phyloP scores from a whole-genome alignment of 1,140 invertebrate genomes.

The Lasioglossum baleicum region DNA sequence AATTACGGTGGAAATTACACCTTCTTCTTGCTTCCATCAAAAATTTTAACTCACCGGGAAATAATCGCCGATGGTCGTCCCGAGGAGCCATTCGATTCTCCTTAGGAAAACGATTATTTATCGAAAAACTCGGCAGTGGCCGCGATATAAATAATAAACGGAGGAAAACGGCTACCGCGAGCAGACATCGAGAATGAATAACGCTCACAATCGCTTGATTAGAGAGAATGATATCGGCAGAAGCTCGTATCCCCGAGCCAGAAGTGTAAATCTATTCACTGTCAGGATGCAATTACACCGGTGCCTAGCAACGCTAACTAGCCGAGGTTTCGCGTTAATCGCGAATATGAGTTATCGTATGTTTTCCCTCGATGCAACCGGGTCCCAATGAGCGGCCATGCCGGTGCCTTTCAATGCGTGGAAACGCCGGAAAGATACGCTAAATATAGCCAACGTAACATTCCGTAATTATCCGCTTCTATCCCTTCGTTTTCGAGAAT shows the following conservation, averaged over 20 bases:
- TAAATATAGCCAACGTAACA: too few species aligned
- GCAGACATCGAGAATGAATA: background rate
- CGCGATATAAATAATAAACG: too few species aligned
- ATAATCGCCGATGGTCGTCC: too few species aligned
- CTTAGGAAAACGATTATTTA: too few species aligned
- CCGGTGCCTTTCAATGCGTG: background rate
- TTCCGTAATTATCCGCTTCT: too few species aligned
- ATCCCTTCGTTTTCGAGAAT: too few species aligned
- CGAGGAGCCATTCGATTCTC: too few species aligned
- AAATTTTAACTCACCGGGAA: too few species aligned
- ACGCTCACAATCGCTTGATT: slow-evolving; percentile 19
- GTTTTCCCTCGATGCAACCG: background rate
- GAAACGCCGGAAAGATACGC: too few species aligned
- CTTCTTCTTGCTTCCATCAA: too few species aligned
- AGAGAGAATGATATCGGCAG: slow-evolving; percentile 33
- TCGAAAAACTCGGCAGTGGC: too few species aligned
- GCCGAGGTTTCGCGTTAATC: slow-evolving; percentile 28
- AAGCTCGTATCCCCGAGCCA: slow-evolving; percentile 8
- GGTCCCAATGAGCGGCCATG: background rate
- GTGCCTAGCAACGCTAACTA: slow-evolving; percentile 32
- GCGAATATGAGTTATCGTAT: slow-evolving; percentile 33
- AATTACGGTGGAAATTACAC: too few species aligned
- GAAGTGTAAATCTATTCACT: slow-evolving; percentile 28
- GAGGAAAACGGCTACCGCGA: background rate
- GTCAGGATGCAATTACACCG: slow-evolving; percentile 38